Conservation (phyloP, 1,140 invertebrate species). For the Cyclina sinensis region DNA sequence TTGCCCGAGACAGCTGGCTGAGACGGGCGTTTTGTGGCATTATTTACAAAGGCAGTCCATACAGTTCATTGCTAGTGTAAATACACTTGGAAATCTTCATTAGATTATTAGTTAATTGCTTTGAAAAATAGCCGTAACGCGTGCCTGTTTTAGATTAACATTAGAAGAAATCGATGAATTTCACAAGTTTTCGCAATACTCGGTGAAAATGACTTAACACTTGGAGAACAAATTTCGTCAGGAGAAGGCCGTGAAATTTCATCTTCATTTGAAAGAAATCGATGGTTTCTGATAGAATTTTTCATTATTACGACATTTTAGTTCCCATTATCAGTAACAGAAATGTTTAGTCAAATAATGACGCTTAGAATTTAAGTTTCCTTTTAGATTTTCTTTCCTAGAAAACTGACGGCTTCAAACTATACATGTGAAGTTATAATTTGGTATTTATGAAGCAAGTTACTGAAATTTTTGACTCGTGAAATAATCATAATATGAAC, state of each 20-base stretch:
- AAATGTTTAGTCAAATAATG: no score
- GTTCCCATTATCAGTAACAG: no score
- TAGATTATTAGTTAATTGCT: slow-evolving; percentile 68
- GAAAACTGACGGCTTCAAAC: no score
- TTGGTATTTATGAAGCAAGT: no score
- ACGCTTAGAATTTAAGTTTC: no score
- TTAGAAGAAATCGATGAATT: slow-evolving; percentile 46
- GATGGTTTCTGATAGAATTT: background rate
- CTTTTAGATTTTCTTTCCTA: no score
- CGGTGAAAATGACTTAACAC: slow-evolving; percentile 52
- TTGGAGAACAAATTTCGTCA: background rate
- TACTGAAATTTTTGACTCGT: no score
- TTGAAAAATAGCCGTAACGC: slow-evolving; percentile 48
- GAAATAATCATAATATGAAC: no score
- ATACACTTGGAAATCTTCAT: slow-evolving; percentile 58
- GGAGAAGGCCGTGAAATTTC: background rate
- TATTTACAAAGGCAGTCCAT: slow-evolving; percentile 35
- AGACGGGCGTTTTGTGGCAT: background rate
- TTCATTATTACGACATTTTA: background rate
- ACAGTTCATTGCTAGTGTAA: slow-evolving; percentile 52
- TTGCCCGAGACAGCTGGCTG: slow-evolving; percentile 54
- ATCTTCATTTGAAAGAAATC: background rate
- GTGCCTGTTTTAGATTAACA: slow-evolving; percentile 62
- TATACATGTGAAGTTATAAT: no score
- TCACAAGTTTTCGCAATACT: slow-evolving; percentile 48